Evolutionary conservation across 2,113 vertebrate species (phyloP).

Genomic region (Sylvietta virens): DNA sequence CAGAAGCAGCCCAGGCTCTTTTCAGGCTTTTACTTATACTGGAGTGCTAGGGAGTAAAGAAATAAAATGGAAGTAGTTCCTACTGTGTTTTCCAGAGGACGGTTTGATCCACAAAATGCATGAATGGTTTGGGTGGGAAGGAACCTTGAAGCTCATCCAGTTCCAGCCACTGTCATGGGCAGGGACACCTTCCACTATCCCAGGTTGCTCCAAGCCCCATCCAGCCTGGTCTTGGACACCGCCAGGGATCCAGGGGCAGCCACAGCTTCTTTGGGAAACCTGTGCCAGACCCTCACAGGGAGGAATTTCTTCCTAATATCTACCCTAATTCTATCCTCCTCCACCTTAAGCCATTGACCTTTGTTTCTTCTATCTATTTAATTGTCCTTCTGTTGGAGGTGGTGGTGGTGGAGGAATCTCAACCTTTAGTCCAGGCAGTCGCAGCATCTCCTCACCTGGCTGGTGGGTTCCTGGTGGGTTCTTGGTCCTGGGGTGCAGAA

Average conservation of each 20-base stretch:
- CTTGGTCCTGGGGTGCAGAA: too few relatives aligned
- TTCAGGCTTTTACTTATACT: rapidly evolving
- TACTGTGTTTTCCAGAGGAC: background rate
- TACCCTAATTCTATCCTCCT: background rate
- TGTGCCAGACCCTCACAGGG: background rate
- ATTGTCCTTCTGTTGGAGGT: background rate
- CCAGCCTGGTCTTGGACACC: background rate
- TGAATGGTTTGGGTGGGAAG: background rate
- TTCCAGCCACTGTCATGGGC: rapidly evolving
- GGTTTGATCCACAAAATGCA: background rate
- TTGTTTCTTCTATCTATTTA: background rate
- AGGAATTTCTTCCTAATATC: background rate
- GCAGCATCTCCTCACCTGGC: background rate
- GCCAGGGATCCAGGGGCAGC: background rate
- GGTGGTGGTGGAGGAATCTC: background rate
- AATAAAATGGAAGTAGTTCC: background rate
- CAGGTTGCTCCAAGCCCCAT: rapidly evolving
- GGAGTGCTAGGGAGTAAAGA: background rate
- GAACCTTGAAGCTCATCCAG: background rate
- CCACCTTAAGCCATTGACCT: background rate
- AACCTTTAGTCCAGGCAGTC: background rate
- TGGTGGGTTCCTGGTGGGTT: background rate
- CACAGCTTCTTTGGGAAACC: background rate
- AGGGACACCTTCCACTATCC: background rate
- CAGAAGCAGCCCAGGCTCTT: background rate